These are phyloP conservation scores for Synanthedon tipuliformis DNA, from an alignment of 2,888 invertebrate species.

Conservation along the genomic window DNA sequence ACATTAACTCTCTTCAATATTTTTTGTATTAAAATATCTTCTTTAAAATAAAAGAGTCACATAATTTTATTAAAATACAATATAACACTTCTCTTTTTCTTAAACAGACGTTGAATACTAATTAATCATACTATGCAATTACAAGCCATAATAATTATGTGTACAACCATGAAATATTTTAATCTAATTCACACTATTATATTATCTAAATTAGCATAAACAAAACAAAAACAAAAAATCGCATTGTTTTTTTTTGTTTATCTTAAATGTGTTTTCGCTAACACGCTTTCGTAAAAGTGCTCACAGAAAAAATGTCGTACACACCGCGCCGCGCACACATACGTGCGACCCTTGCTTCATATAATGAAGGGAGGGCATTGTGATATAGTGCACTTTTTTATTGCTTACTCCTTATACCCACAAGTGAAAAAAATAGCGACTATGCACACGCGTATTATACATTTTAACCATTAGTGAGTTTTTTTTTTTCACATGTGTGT, in stretches of 20 bases:
- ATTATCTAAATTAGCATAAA: no score
- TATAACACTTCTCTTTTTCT: no score
- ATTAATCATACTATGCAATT: no score
- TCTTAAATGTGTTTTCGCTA: not conserved
- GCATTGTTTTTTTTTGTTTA: not conserved
- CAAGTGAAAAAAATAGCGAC: slow-evolving; percentile 54
- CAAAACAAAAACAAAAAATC: no score
- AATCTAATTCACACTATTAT: no score
- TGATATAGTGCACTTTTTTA: slow-evolving; percentile 71
- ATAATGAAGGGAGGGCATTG: slow-evolving; percentile 62
- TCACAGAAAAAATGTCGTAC: slow-evolving; percentile 7
- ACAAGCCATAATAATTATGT: no score
- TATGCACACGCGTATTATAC: slow-evolving; percentile 54
- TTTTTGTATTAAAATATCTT: no score
- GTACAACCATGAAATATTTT: no score
- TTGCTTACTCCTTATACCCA: slow-evolving; percentile 65
- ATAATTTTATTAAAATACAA: no score
- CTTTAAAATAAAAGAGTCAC: no score
- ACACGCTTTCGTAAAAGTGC: not conserved
- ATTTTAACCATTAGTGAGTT: slow-evolving; percentile 61
- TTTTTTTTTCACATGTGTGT: slow-evolving; percentile 39
- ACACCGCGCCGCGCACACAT: slow-evolving; percentile 31
- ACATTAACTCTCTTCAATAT: no score
- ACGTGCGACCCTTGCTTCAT: slow-evolving; percentile 44
- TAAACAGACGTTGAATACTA: no score